phyloP scores from a whole-genome alignment of 1,140 invertebrate genomes.

The Caenorhabditis tropicalis region DNA sequence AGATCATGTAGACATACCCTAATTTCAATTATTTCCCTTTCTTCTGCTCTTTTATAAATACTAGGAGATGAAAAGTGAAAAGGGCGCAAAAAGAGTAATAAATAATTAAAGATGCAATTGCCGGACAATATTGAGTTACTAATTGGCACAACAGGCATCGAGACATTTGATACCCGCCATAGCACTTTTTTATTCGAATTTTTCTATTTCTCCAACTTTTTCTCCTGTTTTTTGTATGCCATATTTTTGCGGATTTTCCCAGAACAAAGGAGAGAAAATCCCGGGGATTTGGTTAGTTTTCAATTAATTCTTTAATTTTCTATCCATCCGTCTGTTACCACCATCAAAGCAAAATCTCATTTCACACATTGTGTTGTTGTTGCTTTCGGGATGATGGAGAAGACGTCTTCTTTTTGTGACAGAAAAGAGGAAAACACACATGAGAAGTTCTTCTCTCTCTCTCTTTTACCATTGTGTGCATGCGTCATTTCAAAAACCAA shows the following conservation, averaged over 20 bases:
- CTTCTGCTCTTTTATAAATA: neutral
- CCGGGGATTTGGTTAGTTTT: neutral
- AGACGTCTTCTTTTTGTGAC: neutral
- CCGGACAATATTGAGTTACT: constrained; percentile 41
- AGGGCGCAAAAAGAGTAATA: neutral
- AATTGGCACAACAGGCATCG: neutral
- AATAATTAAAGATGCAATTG: constrained; percentile 38
- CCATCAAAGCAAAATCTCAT: constrained; percentile 10
- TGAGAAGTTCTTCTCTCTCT: neutral
- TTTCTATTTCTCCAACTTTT: neutral
- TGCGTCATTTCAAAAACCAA: neutral
- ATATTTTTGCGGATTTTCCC: neutral
- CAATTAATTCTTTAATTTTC: constrained; percentile 33
- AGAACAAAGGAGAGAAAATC: neutral
- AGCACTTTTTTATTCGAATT: neutral
- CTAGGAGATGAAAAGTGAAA: neutral
- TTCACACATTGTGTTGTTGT: constrained; percentile 19
- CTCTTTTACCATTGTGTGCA: neutral
- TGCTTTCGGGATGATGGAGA: neutral
- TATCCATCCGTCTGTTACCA: neutral
- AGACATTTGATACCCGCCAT: constrained; percentile 9
- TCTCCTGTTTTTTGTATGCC: neutral
- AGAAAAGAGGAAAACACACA: neutral
- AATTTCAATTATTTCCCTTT: too few relatives aligned
- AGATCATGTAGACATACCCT: too few relatives aligned